Percentiles rank a stretch among this genome's conserved stretches.
Evolutionary conservation across 2,797 vertebrate species (phyloP).

Genomic region (Siniperca undulata): DNA sequence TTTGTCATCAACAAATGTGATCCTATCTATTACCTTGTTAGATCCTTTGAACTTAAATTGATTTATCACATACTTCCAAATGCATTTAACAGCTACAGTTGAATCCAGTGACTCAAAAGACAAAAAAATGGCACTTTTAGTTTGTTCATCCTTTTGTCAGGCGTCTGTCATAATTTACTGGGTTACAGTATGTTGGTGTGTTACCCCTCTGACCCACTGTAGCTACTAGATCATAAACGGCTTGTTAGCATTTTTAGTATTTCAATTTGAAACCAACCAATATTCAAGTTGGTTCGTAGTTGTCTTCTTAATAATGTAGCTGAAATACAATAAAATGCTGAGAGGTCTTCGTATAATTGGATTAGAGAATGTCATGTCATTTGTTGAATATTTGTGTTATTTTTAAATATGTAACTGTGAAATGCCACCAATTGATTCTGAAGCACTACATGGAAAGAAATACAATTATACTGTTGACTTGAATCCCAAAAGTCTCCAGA

Average conservation of each 20-base stretch:
- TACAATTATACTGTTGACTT: not conserved
- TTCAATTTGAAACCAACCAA: not conserved
- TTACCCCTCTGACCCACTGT: not conserved
- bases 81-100: not conserved
- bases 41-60: not conserved
- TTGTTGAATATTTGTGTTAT: constrained; percentile 3
- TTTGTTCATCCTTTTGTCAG: constrained; percentile 4
- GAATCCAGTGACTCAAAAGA: not conserved
- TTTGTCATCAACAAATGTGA: constrained; percentile 12
- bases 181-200: not conserved
- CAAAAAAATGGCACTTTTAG: not conserved
- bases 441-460: too few relatives aligned
- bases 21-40: not conserved
- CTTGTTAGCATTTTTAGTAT: not conserved
- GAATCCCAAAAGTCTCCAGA: not conserved
- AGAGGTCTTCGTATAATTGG: not conserved
- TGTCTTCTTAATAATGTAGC: not conserved
- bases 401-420: not conserved
- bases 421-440: not conserved
- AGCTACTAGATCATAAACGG: not conserved
- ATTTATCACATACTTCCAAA: constrained; percentile 3
- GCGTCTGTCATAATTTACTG: not conserved
- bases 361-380: not conserved
- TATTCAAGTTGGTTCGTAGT: not conserved
- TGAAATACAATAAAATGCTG: not conserved